Evolutionary conservation across 2,888 invertebrate genomes (phyloP).

Genomic region (Junonia oenone): DNA sequence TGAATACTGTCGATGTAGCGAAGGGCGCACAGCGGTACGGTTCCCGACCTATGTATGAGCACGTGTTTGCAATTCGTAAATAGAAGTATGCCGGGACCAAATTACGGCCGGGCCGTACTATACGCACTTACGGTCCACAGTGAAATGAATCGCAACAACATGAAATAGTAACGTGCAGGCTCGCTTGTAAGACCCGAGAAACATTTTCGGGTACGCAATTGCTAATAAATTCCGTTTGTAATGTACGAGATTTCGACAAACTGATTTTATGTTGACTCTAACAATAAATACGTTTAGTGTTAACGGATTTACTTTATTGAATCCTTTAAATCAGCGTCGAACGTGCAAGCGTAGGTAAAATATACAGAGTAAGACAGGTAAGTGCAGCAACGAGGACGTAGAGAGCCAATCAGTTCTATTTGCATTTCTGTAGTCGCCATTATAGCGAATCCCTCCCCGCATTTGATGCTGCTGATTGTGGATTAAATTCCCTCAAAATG

Average conservation of each 20-base stretch:
- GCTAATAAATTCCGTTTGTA: conserved; percentile 34
- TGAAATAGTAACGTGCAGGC: conserved; percentile 34
- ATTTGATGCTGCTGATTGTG: conserved; percentile 36
- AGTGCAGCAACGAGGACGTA: conserved; percentile 31
- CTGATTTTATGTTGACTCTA: conserved; percentile 34
- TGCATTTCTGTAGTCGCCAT: conserved; percentile 54
- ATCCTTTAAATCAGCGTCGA: conserved; percentile 25
- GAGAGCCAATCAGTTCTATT: conserved; percentile 56
- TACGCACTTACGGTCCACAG: conserved; percentile 25
- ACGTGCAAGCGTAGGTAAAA: conserved; percentile 32
- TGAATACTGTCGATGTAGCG: conserved; percentile 50
- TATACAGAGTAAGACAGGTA: conserved; percentile 37
- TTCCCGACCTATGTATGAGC: conserved; percentile 33
- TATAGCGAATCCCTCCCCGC: conserved; percentile 40
- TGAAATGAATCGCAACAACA: conserved; percentile 35
- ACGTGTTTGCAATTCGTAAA: conserved; percentile 42
- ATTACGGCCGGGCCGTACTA: conserved; percentile 23
- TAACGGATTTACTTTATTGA: conserved; percentile 29
- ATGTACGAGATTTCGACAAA: conserved; percentile 31
- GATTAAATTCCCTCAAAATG: conserved; percentile 46
- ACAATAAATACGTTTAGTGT: conserved; percentile 32
- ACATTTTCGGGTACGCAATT: conserved; percentile 32
- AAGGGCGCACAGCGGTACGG: conserved; percentile 34
- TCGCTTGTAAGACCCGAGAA: conserved; percentile 26
- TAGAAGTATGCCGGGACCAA: conserved; percentile 30